Base-by-base conservation (phyloP, 2,888 invertebrate species). In the Netelia melanura region DNA sequence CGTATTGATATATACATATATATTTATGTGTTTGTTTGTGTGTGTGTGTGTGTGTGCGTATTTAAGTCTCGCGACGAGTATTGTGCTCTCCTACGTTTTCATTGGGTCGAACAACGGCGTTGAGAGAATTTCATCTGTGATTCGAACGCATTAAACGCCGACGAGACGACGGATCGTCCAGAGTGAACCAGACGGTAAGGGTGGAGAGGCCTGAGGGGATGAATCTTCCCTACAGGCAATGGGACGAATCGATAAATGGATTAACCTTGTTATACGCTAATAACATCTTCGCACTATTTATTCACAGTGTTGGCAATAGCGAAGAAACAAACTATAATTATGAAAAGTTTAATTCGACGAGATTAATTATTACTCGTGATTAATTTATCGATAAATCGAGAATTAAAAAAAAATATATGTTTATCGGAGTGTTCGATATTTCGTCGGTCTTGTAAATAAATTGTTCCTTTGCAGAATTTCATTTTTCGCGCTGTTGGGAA, bases 111-210 rank as follows among this genome's bases (percentile, higher is more conserved):
- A 84, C 75, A 79, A 77, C 52, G 23, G 80, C 70, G 80, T 67
- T 77, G 83, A 84, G 78, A 82, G 84, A 77, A 84, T 80, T 81
- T 84, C 87, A 86, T 87, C 85, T 87, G 87, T 65, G 86, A 86
- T 86, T 84, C 71, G 44, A 68, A 70, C 77, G 70, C 58, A 82
- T 80, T 81, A 83, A 86, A 86, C 86, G 79, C 56, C 54, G 77
- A 75, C 72, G 71, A 81, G 71, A 75, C 75, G 80, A 84, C 71
- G 52, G 74, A 85, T 85, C 80, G 68, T 75, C 54, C 72, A 78
- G 72, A 75, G 67, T 56, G 30, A 54, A 10, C 11, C 30, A 30
- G 30, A 30, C 30, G 30, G 30, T 30, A 56, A 44, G 25, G 61
- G 8, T 25, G 25, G 52, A 48, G 43, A 44, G 44, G 71, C 11